Conservation (phyloP, 2,888 invertebrate species). For the Tetanocera ferruginea region DNA sequence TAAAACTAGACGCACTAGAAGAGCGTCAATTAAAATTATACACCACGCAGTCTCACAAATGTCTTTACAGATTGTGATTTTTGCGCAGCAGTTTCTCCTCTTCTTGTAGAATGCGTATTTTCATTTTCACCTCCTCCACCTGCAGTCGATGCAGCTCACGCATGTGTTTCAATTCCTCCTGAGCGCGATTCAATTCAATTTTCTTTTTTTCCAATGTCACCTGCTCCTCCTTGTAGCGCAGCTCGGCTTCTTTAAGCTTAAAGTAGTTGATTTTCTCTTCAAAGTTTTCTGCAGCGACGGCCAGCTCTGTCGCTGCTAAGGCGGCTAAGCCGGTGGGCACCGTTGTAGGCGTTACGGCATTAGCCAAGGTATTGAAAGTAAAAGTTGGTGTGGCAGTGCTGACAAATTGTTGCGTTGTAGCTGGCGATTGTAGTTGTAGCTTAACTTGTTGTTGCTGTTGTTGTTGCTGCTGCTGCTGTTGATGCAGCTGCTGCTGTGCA, state of each 20-base stretch:
- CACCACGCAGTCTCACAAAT: no score
- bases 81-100: conserved; percentile 64
- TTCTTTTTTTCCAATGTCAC: conserved; percentile 64
- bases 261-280: conserved; percentile 66
- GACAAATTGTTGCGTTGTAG: conserved; percentile 48
- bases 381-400: conserved; percentile 60
- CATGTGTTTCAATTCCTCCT: conserved; percentile 66
- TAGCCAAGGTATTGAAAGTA: conserved; percentile 63
- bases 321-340: conserved; percentile 13
- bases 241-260: conserved; percentile 66
- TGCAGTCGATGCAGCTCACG: conserved; percentile 65
- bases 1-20: neutral
- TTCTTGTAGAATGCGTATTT: conserved; percentile 65
- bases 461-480: conserved; percentile 50
- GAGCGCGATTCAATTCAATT: conserved; percentile 63
- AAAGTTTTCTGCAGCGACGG: conserved; percentile 48
- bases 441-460: conserved; percentile 56
- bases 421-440: conserved; percentile 60
- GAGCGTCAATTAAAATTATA: no score
- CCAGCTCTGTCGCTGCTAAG: neutral
- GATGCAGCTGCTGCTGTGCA: conserved; percentile 53
- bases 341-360: conserved; percentile 40
- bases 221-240: conserved; percentile 66
- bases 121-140: conserved; percentile 65
- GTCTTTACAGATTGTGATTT: conserved; percentile 36